Percentiles rank a stretch among this genome's conserved stretches.
phyloP scores from a whole-genome alignment of 2,113 vertebrate species.

The Etia nguti region DNA sequence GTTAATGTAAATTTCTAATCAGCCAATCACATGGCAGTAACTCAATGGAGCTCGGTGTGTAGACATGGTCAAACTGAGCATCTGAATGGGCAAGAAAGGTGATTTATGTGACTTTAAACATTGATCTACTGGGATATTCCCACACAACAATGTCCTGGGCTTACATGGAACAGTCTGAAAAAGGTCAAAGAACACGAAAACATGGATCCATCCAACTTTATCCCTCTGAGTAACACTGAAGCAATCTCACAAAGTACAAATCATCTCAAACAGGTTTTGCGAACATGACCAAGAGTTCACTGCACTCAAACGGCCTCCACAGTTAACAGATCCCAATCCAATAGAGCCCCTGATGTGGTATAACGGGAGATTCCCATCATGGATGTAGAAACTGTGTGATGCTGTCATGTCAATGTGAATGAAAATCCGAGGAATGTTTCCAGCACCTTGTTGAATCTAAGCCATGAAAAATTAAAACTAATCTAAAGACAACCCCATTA shows the following conservation, averaged over 20 bases:
- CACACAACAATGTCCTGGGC: background rate
- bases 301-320: background rate
- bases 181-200: background rate
- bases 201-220: background rate
- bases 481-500: background rate
- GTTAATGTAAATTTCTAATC: background rate
- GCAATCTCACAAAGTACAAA: accelerated
- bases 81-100: background rate
- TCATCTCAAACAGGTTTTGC: background rate
- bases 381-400: background rate
- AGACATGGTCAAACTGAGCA: background rate
- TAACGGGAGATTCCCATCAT: background rate
- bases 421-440: background rate
- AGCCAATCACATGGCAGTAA: accelerated
- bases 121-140: background rate
- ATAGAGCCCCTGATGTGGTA: background rate
- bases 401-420: background rate
- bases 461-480: background rate
- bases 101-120: background rate
- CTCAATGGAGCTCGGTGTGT: background rate
- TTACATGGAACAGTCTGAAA: background rate
- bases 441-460: background rate
- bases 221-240: background rate
- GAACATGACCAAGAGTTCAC: background rate
- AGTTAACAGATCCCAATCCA: background rate